Base-by-base conservation (phyloP, 2,113 vertebrate genomes). In the Phyllostomus discolor region DNA sequence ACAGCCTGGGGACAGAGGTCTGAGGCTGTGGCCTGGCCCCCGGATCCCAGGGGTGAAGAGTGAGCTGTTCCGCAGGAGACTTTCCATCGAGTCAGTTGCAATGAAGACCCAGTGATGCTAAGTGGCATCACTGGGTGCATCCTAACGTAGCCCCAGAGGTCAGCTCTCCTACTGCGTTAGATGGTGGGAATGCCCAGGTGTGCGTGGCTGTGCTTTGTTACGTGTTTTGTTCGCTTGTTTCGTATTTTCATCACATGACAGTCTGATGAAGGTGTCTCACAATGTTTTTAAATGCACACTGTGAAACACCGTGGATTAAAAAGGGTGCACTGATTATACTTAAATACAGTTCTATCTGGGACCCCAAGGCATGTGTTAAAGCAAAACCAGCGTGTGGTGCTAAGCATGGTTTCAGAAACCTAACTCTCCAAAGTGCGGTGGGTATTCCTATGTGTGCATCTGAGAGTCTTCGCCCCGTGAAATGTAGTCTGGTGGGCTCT, bases 31-130 rank as follows among this genome's bases (percentile, higher is more conserved):
- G 54, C 3, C 4, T 8, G 31, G 46, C 28, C 48, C n/a, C 73
- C 19, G 10, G 5, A 1, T n/a, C 20, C 0, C 6, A 1, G 1
- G 4, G 4, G 50, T 1, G 15, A 48, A 81, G 82, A 41, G 20
- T 17, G 10, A 22, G 12, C 19, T 31, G 24, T 4, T 76, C 41
- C 41, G 54, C 19, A 73, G 54, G 26, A 43, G 81, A 20, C 33
- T 69, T 89, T 19, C 11, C 19, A 3, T 70, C 31, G 4, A 28
- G 33, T 17, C 9, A 3, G 20, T 64, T 85, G 38, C 48, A 62
- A 26, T 52, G 28, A 64, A 41, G 31, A 26, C 38, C 16, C 7
- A 35, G 28, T 43, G 26, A 35, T 46, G 10, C 22, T 15, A n/a
- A 59, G 81, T 35, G 70, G 17, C 38, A n/a, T n/a, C n/a, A n/a